phyloP scores from a whole-genome alignment of 2,113 vertebrate species.

The Odocoileus virginianus region DNA sequence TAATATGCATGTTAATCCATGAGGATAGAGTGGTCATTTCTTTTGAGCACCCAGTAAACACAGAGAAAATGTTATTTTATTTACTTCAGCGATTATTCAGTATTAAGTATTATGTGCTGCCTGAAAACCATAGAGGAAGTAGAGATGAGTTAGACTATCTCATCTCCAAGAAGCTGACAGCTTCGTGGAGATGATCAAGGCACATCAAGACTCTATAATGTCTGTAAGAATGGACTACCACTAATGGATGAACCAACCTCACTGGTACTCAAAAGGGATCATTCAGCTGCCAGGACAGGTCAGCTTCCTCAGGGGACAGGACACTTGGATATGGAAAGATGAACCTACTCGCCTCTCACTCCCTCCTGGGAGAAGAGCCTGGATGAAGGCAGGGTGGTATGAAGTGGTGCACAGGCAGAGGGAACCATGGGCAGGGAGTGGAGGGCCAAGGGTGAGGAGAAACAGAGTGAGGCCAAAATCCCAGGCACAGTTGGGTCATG shows the following conservation, averaged over 20 bases:
- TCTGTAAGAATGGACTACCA: neutral
- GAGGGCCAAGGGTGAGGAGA: neutral
- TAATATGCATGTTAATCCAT: neutral
- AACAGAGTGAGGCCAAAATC: neutral
- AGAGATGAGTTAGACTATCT: neutral
- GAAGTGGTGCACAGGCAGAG: fast-evolving
- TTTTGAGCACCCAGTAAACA: neutral
- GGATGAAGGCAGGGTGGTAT: neutral
- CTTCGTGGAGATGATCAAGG: neutral
- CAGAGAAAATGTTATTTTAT: neutral
- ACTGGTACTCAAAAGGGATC: neutral
- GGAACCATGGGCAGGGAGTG: neutral
- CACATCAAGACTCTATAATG: neutral
- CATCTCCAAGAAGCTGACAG: neutral
- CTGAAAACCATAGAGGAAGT: neutral
- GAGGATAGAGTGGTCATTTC: neutral
- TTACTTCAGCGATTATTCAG: neutral
- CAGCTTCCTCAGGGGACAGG: neutral
- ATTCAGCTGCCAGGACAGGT: neutral
- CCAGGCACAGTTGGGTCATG: neutral
- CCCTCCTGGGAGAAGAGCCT: neutral
- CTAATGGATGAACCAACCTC: neutral
- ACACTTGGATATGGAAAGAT: neutral
- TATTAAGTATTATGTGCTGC: neutral
- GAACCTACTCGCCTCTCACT: neutral